Evolutionary conservation across 2,888 invertebrate species (phyloP).

Genomic region (Nomada fabriciana): DNA sequence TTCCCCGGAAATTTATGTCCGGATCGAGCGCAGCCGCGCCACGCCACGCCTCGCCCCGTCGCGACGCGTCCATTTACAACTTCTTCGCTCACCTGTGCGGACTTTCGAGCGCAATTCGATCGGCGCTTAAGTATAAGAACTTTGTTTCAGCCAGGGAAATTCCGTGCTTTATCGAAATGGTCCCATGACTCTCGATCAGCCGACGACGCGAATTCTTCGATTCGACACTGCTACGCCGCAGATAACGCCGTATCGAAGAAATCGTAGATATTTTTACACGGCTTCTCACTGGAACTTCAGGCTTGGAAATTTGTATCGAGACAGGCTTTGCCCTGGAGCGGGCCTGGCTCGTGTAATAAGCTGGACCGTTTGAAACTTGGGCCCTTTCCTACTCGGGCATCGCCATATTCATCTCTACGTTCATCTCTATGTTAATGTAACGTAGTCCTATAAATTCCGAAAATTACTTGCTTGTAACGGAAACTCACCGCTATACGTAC

Average conservation of each 20-base stretch:
- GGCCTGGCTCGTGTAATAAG: conserved; percentile 39
- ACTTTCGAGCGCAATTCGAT: conserved; percentile 56
- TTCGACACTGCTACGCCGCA: conserved; percentile 18
- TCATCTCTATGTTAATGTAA: conserved; percentile 46
- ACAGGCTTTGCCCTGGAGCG: neutral
- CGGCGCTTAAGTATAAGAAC: conserved; percentile 53
- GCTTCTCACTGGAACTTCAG: conserved; percentile 52
- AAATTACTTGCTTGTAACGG: conserved; percentile 26
- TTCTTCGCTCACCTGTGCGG: conserved; percentile 62
- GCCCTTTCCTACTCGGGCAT: neutral
- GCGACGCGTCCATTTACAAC: conserved; percentile 74
- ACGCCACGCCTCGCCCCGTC: conserved; percentile 44
- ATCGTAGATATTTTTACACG: conserved; percentile 44
- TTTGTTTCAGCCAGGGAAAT: conserved; percentile 45
- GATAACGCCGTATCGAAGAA: conserved; percentile 8
- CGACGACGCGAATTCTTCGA: conserved; percentile 23
- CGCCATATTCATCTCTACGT: conserved; percentile 33
- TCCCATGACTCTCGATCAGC: conserved; percentile 16
- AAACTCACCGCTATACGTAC: neutral
- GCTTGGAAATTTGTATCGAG: conserved; percentile 17
- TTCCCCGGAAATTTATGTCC: conserved; percentile 74
- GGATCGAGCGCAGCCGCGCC: conserved; percentile 68
- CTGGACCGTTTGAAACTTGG: conserved; percentile 7
- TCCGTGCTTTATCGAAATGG: conserved; percentile 30
- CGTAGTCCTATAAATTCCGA: conserved; percentile 36